Conservation (phyloP, 2,888 invertebrate species). For the Himalopsyche japonica region DNA sequence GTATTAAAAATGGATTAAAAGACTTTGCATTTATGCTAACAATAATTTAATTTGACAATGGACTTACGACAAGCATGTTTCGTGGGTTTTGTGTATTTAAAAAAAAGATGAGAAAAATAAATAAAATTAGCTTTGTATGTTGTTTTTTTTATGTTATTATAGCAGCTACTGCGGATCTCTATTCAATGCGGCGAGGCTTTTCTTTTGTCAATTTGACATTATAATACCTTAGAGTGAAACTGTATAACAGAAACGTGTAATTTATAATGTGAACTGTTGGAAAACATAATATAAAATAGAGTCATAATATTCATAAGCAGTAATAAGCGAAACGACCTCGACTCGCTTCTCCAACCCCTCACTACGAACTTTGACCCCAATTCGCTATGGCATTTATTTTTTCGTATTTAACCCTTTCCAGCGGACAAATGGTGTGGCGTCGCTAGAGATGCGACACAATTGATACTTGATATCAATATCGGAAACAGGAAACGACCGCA, state of each 20-base stretch:
- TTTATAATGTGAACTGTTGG: neutral
- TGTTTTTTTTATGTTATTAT: neutral
- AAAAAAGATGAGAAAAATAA: too few relatives aligned
- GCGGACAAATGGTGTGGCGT: neutral
- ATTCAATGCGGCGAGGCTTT: neutral
- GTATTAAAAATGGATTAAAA: too few relatives aligned
- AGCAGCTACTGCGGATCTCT: neutral
- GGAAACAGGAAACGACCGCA: too few relatives aligned
- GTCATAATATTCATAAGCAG: neutral
- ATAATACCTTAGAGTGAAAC: neutral
- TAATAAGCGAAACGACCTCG: neutral
- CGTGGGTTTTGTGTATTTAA: too few relatives aligned
- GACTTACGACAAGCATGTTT: too few relatives aligned
- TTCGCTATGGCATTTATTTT: neutral
- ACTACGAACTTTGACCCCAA: neutral
- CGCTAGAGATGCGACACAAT: neutral
- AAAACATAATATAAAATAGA: neutral
- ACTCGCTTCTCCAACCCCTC: neutral
- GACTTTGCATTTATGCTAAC: too few relatives aligned
- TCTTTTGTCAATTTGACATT: neutral
- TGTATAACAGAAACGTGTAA: neutral
- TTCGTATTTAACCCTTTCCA: neutral
- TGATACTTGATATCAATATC: too few relatives aligned
- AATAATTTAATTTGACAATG: too few relatives aligned
- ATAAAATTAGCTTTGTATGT: neutral